Evolutionary conservation across 2,113 vertebrate genomes (phyloP).

Genomic region (Gracilinanus agilis): DNA sequence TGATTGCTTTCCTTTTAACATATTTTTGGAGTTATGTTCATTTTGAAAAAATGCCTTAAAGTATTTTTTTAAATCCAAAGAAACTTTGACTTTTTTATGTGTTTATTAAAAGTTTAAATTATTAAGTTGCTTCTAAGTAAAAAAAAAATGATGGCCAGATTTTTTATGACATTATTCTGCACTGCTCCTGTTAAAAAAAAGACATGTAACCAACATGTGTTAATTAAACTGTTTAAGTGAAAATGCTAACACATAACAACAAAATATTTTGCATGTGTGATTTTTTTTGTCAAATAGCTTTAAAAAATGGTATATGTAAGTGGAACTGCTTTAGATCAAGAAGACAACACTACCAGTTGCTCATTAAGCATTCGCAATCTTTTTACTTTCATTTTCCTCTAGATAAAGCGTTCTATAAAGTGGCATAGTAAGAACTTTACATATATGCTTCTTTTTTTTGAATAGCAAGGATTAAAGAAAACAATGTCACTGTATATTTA

Average conservation of each 20-base stretch:
- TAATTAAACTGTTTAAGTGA: conserved; percentile 37
- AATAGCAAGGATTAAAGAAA: conserved; percentile 49
- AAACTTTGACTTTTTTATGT: conserved; percentile 20
- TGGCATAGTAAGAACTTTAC: conserved; percentile 26
- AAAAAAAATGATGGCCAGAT: conserved; percentile 5
- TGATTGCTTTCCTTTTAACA: conserved; percentile 30
- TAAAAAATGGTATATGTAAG: conserved; percentile 36
- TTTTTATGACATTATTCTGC: background rate
- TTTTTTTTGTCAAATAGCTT: conserved; percentile 38
- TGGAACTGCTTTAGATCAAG: conserved; percentile 51
- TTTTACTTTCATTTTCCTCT: conserved; percentile 53
- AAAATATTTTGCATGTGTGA: conserved; percentile 16
- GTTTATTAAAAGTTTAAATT: conserved; percentile 34
- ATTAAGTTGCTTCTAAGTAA: background rate
- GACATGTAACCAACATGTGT: conserved; percentile 33
- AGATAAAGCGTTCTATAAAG: conserved; percentile 25
- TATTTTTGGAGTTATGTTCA: background rate
- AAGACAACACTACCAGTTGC: conserved; percentile 35
- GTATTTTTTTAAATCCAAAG: conserved; percentile 14
- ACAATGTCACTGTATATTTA: conserved; percentile 5
- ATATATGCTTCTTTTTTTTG: conserved; percentile 52
- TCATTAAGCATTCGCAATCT: conserved; percentile 46
- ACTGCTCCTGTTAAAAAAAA: background rate
- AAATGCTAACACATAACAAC: conserved; percentile 40
- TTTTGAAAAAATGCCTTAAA: conserved; percentile 35